Percentiles rank a stretch among this genome's conserved stretches.
These are phyloP conservation scores for Chamaea fasciata DNA, from an alignment of 2,113 vertebrate genomes.

Conservation along the genomic window DNA sequence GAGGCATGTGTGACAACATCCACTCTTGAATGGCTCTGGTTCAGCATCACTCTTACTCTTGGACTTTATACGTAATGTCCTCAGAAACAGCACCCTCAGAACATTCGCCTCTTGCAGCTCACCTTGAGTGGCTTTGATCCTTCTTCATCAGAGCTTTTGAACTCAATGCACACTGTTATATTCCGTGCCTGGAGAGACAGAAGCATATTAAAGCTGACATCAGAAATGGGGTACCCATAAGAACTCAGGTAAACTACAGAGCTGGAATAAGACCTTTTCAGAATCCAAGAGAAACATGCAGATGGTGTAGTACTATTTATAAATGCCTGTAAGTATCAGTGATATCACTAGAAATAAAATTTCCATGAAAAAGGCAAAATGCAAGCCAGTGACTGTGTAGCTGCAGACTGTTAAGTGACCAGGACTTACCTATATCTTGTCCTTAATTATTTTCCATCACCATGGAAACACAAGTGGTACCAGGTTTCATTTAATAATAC, in stretches of 20 bases:
- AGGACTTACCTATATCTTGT: background rate
- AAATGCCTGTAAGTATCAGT: background rate
- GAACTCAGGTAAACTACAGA: background rate
- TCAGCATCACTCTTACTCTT: background rate
- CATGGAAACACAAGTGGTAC: background rate
- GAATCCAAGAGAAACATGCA: background rate
- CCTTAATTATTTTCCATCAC: background rate
- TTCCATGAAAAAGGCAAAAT: slow-evolving; percentile 2
- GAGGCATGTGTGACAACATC: background rate
- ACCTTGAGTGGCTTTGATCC: slow-evolving; percentile 89
- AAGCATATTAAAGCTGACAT: background rate
- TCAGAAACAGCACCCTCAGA: background rate
- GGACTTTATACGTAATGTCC: background rate
- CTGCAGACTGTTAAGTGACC: background rate
- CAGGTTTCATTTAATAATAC: background rate
- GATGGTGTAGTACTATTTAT: background rate
- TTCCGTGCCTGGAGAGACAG: slow-evolving; percentile 87
- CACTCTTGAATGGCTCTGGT: background rate
- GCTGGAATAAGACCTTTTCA: slow-evolving; percentile 35
- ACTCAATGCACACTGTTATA: slow-evolving; percentile 90
- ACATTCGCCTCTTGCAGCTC: background rate
- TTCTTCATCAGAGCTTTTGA: slow-evolving; percentile 92
- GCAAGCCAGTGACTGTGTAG: background rate
- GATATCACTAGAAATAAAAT: background rate
- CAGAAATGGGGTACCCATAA: background rate